Percentiles rank a stretch among this genome's conserved stretches.
These are phyloP conservation scores for Melikaiella ostensackeni DNA, from an alignment of 2,888 invertebrate species.

Conservation along the genomic window DNA sequence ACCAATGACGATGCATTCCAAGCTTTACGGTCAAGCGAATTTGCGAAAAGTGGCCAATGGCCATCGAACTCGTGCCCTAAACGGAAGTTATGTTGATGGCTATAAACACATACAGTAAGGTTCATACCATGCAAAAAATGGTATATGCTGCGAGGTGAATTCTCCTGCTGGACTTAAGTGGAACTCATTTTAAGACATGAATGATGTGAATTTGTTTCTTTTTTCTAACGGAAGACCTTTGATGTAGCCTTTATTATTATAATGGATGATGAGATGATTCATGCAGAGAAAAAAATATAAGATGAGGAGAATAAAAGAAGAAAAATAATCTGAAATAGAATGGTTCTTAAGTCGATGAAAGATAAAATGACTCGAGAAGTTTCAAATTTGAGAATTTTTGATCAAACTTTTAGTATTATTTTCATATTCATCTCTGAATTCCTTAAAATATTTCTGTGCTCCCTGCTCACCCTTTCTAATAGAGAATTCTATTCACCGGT, in stretches of 20 bases:
- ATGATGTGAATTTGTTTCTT: not conserved
- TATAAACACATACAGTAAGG: not conserved
- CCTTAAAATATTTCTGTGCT: not conserved
- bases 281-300: not conserved
- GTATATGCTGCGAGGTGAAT: not conserved
- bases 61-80: constrained; percentile 12
- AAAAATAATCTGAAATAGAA: not conserved
- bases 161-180: constrained; percentile 6
- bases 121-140: not conserved
- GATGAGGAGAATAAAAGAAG: not conserved
- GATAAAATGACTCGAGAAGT: not conserved
- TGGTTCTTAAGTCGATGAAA: not conserved
- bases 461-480: not conserved
- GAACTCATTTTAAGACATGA: constrained; percentile 8
- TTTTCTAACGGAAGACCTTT: constrained; percentile 8
- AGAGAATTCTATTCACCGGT: not conserved
- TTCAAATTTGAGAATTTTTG: too few relatives aligned
- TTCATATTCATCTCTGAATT: not conserved
- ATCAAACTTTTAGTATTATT: not conserved
- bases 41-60: not conserved
- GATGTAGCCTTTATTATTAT: not conserved
- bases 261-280: not conserved
- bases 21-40: constrained; percentile 18
- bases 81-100: constrained; percentile 19
- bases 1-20: constrained; percentile 24